phyloP scores from a whole-genome alignment of 2,113 vertebrate species.

The Panthera tigris region DNA sequence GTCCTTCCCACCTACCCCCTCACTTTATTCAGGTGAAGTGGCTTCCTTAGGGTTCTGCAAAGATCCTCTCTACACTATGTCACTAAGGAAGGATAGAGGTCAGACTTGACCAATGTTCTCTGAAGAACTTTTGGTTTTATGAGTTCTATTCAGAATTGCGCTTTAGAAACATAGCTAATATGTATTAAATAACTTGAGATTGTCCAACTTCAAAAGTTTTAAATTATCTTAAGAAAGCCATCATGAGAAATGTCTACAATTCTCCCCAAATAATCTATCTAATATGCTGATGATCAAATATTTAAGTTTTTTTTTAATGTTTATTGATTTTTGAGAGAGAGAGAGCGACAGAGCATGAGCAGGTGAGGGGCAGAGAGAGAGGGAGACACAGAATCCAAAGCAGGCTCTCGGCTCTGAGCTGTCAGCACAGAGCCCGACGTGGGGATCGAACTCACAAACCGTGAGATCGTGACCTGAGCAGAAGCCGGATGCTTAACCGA shows the following conservation, averaged over 20 bases:
- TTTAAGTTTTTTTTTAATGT: background rate
- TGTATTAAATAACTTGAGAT: background rate
- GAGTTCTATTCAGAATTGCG: background rate
- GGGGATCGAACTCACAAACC: too few relatives aligned
- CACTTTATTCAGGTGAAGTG: background rate
- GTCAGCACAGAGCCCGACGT: too few relatives aligned
- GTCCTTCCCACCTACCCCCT: background rate
- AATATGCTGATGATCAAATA: background rate
- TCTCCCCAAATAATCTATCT: background rate
- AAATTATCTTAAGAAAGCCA: conserved; percentile 1
- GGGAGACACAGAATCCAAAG: too few relatives aligned
- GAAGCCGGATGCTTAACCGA: too few relatives aligned
- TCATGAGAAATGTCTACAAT: background rate
- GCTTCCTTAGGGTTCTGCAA: background rate
- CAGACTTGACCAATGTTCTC: background rate
- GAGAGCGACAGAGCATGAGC: too few relatives aligned
- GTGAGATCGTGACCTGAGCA: too few relatives aligned
- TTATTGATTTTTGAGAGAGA: too few relatives aligned
- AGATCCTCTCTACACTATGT: background rate
- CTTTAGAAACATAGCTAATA: background rate
- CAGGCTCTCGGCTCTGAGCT: too few relatives aligned
- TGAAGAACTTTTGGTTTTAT: conserved; percentile 9
- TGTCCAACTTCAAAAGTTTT: conserved; percentile 17
- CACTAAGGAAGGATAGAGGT: background rate
- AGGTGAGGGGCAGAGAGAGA: too few relatives aligned